A percentile compares a stretch with the other conserved stretches of the same genome.
phyloP scores from a whole-genome alignment of 2,888 invertebrate species.

The Nebria brevicollis region DNA sequence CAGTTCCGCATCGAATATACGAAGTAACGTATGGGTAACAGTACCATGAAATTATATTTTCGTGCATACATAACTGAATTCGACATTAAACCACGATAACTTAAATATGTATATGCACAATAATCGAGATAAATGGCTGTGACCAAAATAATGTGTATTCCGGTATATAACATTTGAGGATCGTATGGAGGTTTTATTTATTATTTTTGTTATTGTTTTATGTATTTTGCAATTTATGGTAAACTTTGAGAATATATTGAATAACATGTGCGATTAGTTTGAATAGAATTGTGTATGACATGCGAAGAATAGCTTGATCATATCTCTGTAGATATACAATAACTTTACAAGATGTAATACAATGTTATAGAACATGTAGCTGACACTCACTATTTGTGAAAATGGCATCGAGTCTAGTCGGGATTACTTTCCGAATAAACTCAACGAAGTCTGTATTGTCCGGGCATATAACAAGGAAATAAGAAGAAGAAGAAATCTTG shows the following conservation, averaged over 20 bases:
- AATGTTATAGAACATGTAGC: neutral
- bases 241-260: neutral
- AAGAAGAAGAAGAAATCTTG: neutral
- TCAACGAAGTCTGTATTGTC: neutral
- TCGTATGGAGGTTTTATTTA: neutral
- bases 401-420: neutral
- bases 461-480: neutral
- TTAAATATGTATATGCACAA: neutral
- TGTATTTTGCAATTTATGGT: neutral
- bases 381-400: neutral
- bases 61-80: neutral
- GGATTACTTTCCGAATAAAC: neutral
- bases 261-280: neutral
- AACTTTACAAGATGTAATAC: neutral
- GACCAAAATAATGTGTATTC: too few species aligned
- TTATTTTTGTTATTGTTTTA: neutral
- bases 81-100: neutral
- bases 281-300: neutral
- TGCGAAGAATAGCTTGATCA: neutral
- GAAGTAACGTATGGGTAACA: neutral
- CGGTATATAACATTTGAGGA: neutral
- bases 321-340: neutral
- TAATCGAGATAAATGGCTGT: too few species aligned
- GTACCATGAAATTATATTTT: neutral
- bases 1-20: neutral